Percentiles rank a stretch among this genome's conserved stretches.
Conservation (phyloP, 2,797 vertebrate genomes). For the Steatocranus sp. region DNA sequence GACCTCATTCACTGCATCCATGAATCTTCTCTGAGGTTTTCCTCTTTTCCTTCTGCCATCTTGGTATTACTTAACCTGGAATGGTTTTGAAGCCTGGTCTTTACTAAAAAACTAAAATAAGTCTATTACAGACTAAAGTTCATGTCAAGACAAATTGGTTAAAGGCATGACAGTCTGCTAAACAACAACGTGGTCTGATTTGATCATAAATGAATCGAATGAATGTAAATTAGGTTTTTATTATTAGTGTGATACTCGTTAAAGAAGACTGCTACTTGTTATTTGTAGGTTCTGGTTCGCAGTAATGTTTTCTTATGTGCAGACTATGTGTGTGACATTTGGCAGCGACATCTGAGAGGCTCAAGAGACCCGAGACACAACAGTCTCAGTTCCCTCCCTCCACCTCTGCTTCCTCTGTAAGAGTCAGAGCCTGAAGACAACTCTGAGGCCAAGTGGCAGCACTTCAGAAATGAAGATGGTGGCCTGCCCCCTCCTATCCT, state of each 20-base stretch:
- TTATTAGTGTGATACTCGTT: neutral
- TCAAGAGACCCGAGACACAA: slow-evolving; percentile 37
- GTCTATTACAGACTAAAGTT: neutral
- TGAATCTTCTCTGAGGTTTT: neutral
- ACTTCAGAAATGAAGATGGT: slow-evolving; percentile 68
- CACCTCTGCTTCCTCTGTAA: neutral
- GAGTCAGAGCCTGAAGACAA: slow-evolving; percentile 49
- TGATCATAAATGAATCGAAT: neutral
- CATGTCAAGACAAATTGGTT: neutral
- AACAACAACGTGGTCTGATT: neutral
- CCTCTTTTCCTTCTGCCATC: neutral
- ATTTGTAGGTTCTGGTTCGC: slow-evolving; percentile 11
- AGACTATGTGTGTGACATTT: slow-evolving; percentile 16
- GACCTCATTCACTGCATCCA: neutral
- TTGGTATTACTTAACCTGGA: neutral
- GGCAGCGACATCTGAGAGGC: slow-evolving; percentile 55
- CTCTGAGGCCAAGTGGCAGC: slow-evolving; percentile 65
- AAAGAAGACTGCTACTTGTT: neutral
- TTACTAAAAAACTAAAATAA: neutral
- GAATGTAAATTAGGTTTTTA: neutral
- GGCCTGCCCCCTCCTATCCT: slow-evolving; percentile 25
- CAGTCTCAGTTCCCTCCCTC: neutral
- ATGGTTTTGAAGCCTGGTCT: neutral
- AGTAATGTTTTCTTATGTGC: neutral
- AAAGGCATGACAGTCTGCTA: neutral